Evolutionary conservation across 2,113 vertebrate genomes (phyloP), one percentile per base, ranked within the genome.

Genomic region (Eupsittula cactorum): DNA sequence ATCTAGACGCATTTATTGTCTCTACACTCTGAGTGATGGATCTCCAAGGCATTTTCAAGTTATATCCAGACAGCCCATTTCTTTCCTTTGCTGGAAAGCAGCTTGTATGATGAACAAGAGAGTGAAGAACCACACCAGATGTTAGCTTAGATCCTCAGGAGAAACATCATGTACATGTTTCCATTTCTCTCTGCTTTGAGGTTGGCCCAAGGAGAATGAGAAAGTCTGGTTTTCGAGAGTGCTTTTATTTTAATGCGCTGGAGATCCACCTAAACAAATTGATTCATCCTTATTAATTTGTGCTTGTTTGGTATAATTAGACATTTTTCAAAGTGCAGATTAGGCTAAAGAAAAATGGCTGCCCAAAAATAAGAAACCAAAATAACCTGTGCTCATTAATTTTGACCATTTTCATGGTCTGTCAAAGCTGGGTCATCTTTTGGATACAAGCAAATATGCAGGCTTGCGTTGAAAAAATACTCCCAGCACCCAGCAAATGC

Each of bases 61-160:
- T 83, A 16, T 77, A 92, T 33, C 31, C 31, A 47, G 70, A 41
- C 47, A 92, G 11, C 11, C 8, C 16, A 9, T 60, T 92, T 90
- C 8, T 92, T 85, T 79, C 18, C 24, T 53, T 67, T 70, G 21
- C 60, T 88, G 28, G n/a, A 67, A 42, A 77, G 21, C 28, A 78
- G n/a, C 20, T 87, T 70, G 13, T 59, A 4, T 15, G n/a, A 46
- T 42, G 37, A 75, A 53, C 31, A 76, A 41, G 55, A 85, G 10
- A 76, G 53, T 18, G 52, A 84, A 90, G n/a, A 91, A 59, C 41
- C 14, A 31, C 46, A 81, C 71, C 80, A 93, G 83, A 81, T 70
- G 50, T 81, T 86, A 67, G 28, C n/a, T 77, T 67, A 67, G 31
- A 59, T 78, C 39, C 85, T 90, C 67, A 69, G 59, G 82, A 80